Conservation (phyloP, 2,113 vertebrate species). For the Lasiurus cinereus region DNA sequence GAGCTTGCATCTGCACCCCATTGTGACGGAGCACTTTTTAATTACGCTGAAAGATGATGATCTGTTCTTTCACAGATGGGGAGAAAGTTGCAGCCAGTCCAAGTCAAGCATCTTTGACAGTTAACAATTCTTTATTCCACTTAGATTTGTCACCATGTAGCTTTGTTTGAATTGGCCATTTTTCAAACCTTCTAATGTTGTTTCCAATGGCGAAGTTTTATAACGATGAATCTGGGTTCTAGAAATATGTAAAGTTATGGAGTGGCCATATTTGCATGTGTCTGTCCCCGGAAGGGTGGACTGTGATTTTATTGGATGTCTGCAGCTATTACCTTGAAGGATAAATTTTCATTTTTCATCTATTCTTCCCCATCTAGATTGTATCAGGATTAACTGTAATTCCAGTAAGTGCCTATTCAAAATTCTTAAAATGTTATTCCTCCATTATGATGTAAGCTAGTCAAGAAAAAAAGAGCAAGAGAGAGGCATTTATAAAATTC, state of each 20-base stretch:
- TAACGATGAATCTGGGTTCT: slow-evolving; percentile 87
- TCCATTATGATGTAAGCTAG: slow-evolving; percentile 88
- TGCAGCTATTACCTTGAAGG: slow-evolving; percentile 99
- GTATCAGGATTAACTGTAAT: slow-evolving; percentile 99
- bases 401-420: slow-evolving; percentile 99
- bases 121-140: slow-evolving; percentile 82
- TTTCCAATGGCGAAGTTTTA: slow-evolving; percentile 84
- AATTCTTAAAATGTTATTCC: slow-evolving; percentile 95
- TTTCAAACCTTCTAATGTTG: slow-evolving; percentile 87
- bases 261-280: slow-evolving; percentile 95
- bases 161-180: slow-evolving; percentile 95
- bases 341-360: slow-evolving; percentile 99
- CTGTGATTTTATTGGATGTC: slow-evolving; percentile 99
- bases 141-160: slow-evolving; percentile 93
- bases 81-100: slow-evolving; percentile 87
- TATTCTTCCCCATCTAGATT: slow-evolving; percentile 99
- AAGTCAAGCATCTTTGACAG: slow-evolving; percentile 88
- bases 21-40: slow-evolving; percentile 91
- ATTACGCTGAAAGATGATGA: slow-evolving; percentile 74
- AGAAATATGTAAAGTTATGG: slow-evolving; percentile 86
- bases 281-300: slow-evolving; percentile 99
- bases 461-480: slow-evolving; percentile 73
- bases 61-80: slow-evolving; percentile 92
- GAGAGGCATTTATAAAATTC: slow-evolving; percentile 77
- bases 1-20: slow-evolving; percentile 88